Conservation (phyloP, 1,140 invertebrate genomes). For the Cecropterus lyciades region DNA sequence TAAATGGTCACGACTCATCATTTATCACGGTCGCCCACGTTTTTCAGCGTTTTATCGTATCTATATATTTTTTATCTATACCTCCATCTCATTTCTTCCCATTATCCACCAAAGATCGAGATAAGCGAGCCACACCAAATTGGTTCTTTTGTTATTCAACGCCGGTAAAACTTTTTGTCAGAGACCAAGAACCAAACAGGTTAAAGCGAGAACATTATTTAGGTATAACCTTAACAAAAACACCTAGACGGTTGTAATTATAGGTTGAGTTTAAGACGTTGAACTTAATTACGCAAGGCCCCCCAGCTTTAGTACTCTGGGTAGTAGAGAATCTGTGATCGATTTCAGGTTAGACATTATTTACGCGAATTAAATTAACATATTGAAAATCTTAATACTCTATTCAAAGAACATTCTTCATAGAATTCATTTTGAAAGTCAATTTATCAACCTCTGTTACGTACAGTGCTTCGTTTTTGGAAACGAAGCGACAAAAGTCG, state of each 20-base stretch:
- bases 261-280: not conserved
- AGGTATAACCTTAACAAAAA: constrained; percentile 11
- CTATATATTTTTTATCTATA: constrained; percentile 29
- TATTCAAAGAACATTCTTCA: too few relatives aligned
- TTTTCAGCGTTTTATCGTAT: constrained; percentile 35
- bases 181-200: constrained; percentile 14
- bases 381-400: too few relatives aligned
- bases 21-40: constrained; percentile 31
- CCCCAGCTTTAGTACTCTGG: too few relatives aligned
- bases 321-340: too few relatives aligned
- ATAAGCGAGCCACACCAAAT: constrained; percentile 26
- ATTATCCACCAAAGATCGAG: constrained; percentile 30
- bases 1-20: constrained; percentile 36
- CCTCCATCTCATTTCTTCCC: constrained; percentile 33
- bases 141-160: constrained; percentile 30
- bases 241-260: not conserved
- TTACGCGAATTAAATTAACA: too few relatives aligned
- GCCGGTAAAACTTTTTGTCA: constrained; percentile 17
- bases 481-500: too few relatives aligned
- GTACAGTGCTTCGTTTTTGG: too few relatives aligned
- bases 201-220: constrained; percentile 9
- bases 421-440: too few relatives aligned
- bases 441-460: too few relatives aligned
- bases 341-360: too few relatives aligned
- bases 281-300: too few relatives aligned